phyloP scores from a whole-genome alignment of 2,797 vertebrate species.

The Apodemus agrarius region DNA sequence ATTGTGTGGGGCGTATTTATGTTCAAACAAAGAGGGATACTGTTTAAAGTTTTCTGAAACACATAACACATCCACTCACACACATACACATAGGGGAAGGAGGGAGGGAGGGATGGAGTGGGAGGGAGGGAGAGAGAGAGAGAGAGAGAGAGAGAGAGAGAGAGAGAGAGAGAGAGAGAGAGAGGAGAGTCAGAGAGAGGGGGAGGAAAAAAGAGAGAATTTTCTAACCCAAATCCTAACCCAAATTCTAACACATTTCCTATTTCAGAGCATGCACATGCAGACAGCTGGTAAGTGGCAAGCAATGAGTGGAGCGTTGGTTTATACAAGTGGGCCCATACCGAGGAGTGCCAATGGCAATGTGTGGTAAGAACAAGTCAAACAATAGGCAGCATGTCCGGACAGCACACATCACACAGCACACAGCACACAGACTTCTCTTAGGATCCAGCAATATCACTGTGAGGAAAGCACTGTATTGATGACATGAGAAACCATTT shows the following conservation, averaged over 20 bases:
- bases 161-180: too few species aligned
- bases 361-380: background rate
- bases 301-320: background rate
- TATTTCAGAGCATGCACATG: background rate
- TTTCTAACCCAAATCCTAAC: background rate
- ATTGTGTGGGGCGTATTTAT: background rate
- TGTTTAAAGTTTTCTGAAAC: background rate
- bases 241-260: background rate
- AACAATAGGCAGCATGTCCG: background rate
- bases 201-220: too few species aligned
- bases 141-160: too few species aligned
- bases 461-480: background rate
- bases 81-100: background rate
- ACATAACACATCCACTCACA: background rate
- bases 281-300: background rate
- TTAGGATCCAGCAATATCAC: background rate
- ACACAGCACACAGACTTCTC: background rate
- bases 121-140: too few species aligned
- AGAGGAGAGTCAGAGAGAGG: too few species aligned
- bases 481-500: background rate
- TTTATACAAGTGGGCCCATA: background rate
- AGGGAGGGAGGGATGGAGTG: too few species aligned
- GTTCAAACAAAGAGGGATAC: background rate
- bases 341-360: background rate
- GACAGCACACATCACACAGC: accelerated